A percentile compares a stretch with the other conserved stretches of the same genome.
These are phyloP conservation scores for Drosophila meridionalis DNA, from an alignment of 2,888 invertebrate species.

Conservation along the genomic window DNA sequence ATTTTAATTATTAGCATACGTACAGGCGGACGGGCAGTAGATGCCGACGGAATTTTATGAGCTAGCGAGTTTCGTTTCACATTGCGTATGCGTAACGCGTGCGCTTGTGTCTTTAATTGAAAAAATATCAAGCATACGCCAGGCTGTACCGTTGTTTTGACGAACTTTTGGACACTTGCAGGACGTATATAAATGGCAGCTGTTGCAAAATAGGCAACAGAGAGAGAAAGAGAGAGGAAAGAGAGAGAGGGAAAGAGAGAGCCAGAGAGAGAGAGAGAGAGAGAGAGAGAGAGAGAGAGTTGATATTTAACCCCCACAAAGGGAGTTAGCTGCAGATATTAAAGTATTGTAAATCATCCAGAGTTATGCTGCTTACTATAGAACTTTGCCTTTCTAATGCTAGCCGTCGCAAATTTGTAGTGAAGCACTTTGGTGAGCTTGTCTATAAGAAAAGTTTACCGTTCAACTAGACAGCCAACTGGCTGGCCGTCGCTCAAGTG, in stretches of 20 bases:
- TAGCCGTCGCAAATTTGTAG: slow-evolving; percentile 26
- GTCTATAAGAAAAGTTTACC: slow-evolving; percentile 67
- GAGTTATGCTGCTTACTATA: slow-evolving; percentile 11
- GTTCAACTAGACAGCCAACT: slow-evolving; percentile 69
- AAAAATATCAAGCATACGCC: slow-evolving; percentile 66
- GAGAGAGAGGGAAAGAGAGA: too few relatives aligned
- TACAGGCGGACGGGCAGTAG: slow-evolving; percentile 11
- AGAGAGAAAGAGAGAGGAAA: not conserved
- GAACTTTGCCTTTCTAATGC: slow-evolving; percentile 15
- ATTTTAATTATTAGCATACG: slow-evolving; percentile 77
- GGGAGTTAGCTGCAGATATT: not conserved
- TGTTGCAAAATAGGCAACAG: slow-evolving; percentile 28
- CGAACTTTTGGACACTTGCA: slow-evolving; percentile 30
- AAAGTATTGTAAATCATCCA: slow-evolving; percentile 10
- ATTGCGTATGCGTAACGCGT: slow-evolving; percentile 76
- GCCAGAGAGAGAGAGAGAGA: too few relatives aligned
- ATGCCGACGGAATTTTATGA: slow-evolving; percentile 67
- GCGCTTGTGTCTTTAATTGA: slow-evolving; percentile 67
- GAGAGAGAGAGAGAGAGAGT: not conserved
- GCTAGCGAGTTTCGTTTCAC: slow-evolving; percentile 60
- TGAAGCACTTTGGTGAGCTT: slow-evolving; percentile 15
- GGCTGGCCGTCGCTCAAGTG: slow-evolving; percentile 43
- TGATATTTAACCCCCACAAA: not conserved
- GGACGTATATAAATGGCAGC: slow-evolving; percentile 48
- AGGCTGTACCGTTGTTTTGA: slow-evolving; percentile 45